A percentile compares a stretch with the other conserved stretches of the same genome.
Evolutionary conservation across 2,797 vertebrate species (phyloP).

Genomic region (Sarcoramphus papa): DNA sequence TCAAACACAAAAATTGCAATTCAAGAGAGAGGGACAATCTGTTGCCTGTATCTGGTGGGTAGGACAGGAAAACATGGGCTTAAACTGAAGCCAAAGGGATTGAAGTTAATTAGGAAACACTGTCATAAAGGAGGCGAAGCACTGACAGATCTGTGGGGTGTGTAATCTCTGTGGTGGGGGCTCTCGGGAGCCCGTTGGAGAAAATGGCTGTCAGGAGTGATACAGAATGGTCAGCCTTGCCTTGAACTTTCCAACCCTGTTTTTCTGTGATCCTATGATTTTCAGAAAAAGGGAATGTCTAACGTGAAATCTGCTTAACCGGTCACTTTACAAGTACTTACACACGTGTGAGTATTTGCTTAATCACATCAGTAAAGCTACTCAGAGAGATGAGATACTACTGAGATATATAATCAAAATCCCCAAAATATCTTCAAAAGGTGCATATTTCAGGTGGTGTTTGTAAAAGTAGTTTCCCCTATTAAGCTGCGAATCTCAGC

Average conservation of each 20-base stretch:
- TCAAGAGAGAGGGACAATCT: background rate
- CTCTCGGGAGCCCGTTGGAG: background rate
- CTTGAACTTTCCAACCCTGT: background rate
- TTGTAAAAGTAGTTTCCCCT: background rate
- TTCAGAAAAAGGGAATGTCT: background rate
- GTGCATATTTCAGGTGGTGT: background rate
- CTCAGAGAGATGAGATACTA: background rate
- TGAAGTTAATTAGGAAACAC: background rate
- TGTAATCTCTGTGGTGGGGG: background rate
- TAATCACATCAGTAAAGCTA: background rate
- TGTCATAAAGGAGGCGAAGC: background rate
- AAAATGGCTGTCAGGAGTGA: background rate
- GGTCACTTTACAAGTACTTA: background rate
- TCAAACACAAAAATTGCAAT: background rate
- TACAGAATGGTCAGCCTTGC: background rate
- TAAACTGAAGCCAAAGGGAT: background rate
- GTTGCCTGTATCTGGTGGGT: background rate
- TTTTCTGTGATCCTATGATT: background rate
- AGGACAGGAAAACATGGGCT: background rate
- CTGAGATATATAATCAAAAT: background rate
- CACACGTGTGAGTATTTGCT: background rate
- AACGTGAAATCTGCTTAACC: background rate
- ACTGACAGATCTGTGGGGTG: no score
- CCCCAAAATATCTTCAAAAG: background rate
- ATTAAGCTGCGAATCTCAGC: background rate